Evolutionary conservation across 2,113 vertebrate genomes (phyloP), one percentile per base, ranked within the genome.

Genomic region (Proterorhinus semilunaris): DNA sequence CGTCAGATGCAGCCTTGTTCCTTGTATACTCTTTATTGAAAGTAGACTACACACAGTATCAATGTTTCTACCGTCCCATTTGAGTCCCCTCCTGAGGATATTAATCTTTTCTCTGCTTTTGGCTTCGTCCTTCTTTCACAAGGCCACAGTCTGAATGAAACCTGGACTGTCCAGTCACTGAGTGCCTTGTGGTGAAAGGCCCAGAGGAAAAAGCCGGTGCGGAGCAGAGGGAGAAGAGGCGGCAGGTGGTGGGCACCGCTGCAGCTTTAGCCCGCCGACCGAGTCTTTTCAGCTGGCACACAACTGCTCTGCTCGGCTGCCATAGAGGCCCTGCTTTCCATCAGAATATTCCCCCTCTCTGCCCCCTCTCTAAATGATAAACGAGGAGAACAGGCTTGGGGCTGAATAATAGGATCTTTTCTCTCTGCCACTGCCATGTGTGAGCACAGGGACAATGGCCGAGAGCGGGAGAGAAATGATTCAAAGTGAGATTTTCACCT

Each of bases 401-500:
- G 67, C 2, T 36, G 86, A 78, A 91, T 90, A 91, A 91, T 90
- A 87, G 90, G 89, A 91, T 80, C 88, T 76, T 91, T 91, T 91
- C 90, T 90, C 74, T 86, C 72, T 82, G 86, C 86, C 87, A 69
- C 82, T 89, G 88, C 89, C 88, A 85, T 87, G 90, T 90, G 88
- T 89, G 84, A 88, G 88, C 72, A 85, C 79, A 52, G 84, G 83
- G 86, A 91, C 89, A 91, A 89, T 90, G 82, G 86, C 69, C 21
- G 72, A 71, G 85, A 90, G 78, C 75, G 84, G 85, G 87, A 87
- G 87, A 89, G 83, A 92, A 91, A 90, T 88, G 87, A 91, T 90
- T 90, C 87, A 89, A 90, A 92, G 90, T 89, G 86, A 86, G 86
- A 83, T 87, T 91, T 91, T 91, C 90, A 91, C 90, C 90, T 91